Evolutionary conservation across 2,888 invertebrate genomes (phyloP), one percentile per base, ranked within the genome.

Genomic region (Galeruca laticollis): DNA sequence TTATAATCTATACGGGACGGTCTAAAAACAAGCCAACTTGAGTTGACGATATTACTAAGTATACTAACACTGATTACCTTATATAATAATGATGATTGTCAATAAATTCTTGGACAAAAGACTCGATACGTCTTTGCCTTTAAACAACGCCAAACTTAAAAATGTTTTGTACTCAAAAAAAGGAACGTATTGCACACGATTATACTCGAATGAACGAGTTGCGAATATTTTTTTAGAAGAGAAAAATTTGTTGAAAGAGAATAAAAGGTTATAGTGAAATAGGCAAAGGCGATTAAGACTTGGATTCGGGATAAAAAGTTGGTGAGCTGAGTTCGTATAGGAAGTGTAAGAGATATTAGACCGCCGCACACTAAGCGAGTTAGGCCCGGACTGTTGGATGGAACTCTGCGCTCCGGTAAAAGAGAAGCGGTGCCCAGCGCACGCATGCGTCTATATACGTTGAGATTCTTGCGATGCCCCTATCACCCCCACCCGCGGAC

Each of bases 291-390:
- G 57, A 62, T 52, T 62, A 60, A 60, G 62, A 49, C 49, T 51
- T 63, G 26, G 81, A 81, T 79, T 81, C 79, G 82, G 81, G 81
- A 79, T 69, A 75, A 82, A 82, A 80, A 54, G 54, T 54, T 83
- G 82, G 81, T 70, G 72, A 69, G 68, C 52, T 66, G 66, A 82
- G 82, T 83, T 82, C 82, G 83, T 83, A 83, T 82, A 82, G 82
- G 82, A 80, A 81, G 82, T 83, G 74, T 73, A 81, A 57, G 82
- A 84, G 82, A 81, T 67, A 35, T 57, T 82, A 82, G 89, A 89
- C 80, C 89, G 85, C 89, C 89, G 89, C 83, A 89, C 88, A 87
- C 87, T 84, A 75, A 87, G 87, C 83, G 87, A 88, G 76, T 86
- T 87, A 78, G 89, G 86, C 83, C 89, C 84, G 88, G 87, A 77